Base-by-base conservation (phyloP, 2,888 invertebrate species). In the Yponomeuta malinellus region DNA sequence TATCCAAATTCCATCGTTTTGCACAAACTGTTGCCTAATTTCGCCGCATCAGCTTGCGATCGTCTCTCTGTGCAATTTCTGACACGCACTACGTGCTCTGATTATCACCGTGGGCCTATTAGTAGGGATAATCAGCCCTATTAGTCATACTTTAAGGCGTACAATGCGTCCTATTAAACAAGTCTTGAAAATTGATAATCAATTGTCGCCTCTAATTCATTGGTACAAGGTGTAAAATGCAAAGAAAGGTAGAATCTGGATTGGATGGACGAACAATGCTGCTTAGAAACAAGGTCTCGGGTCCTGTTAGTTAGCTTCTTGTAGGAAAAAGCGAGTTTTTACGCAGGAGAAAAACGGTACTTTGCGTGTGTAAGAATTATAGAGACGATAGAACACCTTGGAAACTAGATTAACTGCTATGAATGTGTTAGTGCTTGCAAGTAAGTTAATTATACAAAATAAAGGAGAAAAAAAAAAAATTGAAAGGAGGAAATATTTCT, bases 211-310 rank as follows among this genome's bases (percentile, higher is more conserved):
- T 59, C 15, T 59, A 59, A 59, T 59, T 59, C 15, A 59, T 59
- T 59, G 15, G 15, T 15, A 15, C 15, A 59, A 15, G 15, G 52
- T 59, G 52, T 59, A 59, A 15, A 59, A 15, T 59, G 52, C 52
- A 12, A 15, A 59, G 52, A 59, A 15, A 59, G 12, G 52, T 3
- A 59, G 15, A 12, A 59, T 15, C 52, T 59, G 12, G 52, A 59
- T 59, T 59, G 15, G 15, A 59, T 59, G 15, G 52, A 12, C 12
- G 52, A 65, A 29, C 12, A 29, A 29, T 65, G 29, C 65, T 65
- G 29, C 65, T 65, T 33, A 65, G 33, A 65, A 29, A 65, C 65
- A 65, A 65, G 65, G 65, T 65, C 65, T 65, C 65, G 31, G 33
- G 31, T 65, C 65, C 31, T 65, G 29, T 65, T 29, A 23, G 65